A percentile compares a stretch with the other conserved stretches of the same genome.
phyloP scores from a whole-genome alignment of 2,888 invertebrate species.

The Watsonalla binaria region DNA sequence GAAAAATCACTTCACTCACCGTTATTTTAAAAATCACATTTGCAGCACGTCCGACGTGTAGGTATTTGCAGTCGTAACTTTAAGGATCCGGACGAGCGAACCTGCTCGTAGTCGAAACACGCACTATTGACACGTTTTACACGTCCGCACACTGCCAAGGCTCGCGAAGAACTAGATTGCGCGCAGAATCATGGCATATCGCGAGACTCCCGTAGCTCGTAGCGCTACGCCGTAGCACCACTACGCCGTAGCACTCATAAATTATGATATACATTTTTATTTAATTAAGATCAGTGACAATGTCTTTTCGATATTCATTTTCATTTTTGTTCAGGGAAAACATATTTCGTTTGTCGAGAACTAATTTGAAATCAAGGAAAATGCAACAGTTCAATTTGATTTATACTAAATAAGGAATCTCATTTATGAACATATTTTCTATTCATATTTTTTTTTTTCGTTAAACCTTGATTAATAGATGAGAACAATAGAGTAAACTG shows the following conservation, averaged over 20 bases:
- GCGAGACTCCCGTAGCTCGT: slow-evolving; percentile 24
- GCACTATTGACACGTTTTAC: slow-evolving; percentile 35
- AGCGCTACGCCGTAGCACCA: slow-evolving; percentile 28
- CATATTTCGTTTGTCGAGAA: background rate
- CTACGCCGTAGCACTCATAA: slow-evolving; percentile 28
- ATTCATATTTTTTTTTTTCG: no score
- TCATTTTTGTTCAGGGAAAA: background rate
- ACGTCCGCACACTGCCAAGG: slow-evolving; percentile 15
- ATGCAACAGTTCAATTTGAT: no score
- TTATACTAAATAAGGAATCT: no score
- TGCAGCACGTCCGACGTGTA: slow-evolving; percentile 25
- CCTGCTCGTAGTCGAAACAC: slow-evolving; percentile 23
- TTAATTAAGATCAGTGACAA: slow-evolving; percentile 31
- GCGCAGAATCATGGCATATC: slow-evolving; percentile 57
- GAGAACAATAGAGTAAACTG: no score
- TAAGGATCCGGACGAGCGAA: slow-evolving; percentile 3
- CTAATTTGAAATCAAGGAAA: no score
- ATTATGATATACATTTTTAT: slow-evolving; percentile 45
- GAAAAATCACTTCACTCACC: slow-evolving; percentile 48
- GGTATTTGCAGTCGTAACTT: slow-evolving; percentile 8
- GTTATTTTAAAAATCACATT: slow-evolving; percentile 51
- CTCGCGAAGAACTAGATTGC: slow-evolving; percentile 53
- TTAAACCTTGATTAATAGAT: no score
- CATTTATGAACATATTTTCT: no score
- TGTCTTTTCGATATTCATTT: background rate